Evolutionary conservation across 2,113 vertebrate species (phyloP), one percentile per base, ranked within the genome.

Genomic region (Microcebus griseorufus): DNA sequence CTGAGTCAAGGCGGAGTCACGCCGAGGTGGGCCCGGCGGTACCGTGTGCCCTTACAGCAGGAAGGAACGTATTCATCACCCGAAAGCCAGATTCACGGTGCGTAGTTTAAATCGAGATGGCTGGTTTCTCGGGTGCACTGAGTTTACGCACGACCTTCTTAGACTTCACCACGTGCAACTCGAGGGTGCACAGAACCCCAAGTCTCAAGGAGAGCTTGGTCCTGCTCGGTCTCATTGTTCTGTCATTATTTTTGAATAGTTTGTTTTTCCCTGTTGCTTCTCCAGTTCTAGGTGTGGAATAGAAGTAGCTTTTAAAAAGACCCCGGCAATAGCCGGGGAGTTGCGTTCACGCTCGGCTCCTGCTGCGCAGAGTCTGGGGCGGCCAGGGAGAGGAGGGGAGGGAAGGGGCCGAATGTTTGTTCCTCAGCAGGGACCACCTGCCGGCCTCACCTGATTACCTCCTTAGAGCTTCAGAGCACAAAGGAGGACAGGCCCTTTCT

Each of bases 341-440:
- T 10, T 16, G 34, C 0, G 4, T 17, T 7, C 64, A 9, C 1
- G 0, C 14, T 0, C 37, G 10, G 20, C 42, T 32, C 27, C 45
- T 53, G 69, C 22, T 27, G 1, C 0, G 6, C 12, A 8, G 8
- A 32, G 9, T 9, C 83, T 32, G 0, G 6, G 10, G 82, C 0
- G 0, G 45, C 25, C 2, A 39, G 42, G 42, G 42, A 42, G 42
- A 5, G 42, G 42, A 42, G 42, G 12, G 13, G 48, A 20, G 11
- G 58, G 58, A 5, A 48, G 13, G 48, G 25, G 14, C 32, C n/a
- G 32, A 1, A 22, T 22, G 42, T 45, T 64, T 22, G 42, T 51
- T 64, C 7, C 82, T 0, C 27, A n/a, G 45, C 5, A 27, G 42
- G 39, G 88, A 23, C 75, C 45, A 11, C 64, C 75, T 17, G 23